Evolutionary conservation across 2,113 vertebrate species (phyloP).

Genomic region (Scalopus aquaticus): DNA sequence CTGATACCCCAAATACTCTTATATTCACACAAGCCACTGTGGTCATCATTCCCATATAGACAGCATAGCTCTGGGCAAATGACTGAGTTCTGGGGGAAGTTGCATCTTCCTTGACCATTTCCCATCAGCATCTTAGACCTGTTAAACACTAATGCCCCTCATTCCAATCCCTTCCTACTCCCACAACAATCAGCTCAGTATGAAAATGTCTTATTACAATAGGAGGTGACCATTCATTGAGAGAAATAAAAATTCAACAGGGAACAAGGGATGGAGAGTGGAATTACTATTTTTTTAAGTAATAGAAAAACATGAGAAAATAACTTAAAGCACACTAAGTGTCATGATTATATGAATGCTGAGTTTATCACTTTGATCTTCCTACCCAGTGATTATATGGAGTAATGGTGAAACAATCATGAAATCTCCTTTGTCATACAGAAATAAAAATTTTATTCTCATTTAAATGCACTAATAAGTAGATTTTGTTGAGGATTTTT

Average conservation of each 20-base stretch:
- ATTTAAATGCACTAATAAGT: not conserved
- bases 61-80: not conserved
- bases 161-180: not conserved
- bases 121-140: not conserved
- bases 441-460: not conserved
- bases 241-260: not conserved
- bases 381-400: not conserved
- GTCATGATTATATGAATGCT: not conserved
- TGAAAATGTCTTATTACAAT: not conserved
- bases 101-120: not conserved
- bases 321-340: not conserved
- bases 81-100: not conserved
- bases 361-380: not conserved
- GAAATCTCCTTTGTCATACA: not conserved
- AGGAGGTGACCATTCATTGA: not conserved
- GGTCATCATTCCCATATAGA: not conserved
- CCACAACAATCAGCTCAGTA: not conserved
- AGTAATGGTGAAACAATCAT: not conserved
- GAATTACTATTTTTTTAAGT: not conserved
- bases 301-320: conserved; percentile 11
- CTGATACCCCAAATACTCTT: not conserved
- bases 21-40: not conserved
- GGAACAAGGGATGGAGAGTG: not conserved
- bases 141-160: fast-evolving
- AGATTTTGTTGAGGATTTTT: too few species aligned